These are phyloP conservation scores for Peromyscus polionotus DNA, from an alignment of 2,113 vertebrate species.

Conservation along the genomic window DNA sequence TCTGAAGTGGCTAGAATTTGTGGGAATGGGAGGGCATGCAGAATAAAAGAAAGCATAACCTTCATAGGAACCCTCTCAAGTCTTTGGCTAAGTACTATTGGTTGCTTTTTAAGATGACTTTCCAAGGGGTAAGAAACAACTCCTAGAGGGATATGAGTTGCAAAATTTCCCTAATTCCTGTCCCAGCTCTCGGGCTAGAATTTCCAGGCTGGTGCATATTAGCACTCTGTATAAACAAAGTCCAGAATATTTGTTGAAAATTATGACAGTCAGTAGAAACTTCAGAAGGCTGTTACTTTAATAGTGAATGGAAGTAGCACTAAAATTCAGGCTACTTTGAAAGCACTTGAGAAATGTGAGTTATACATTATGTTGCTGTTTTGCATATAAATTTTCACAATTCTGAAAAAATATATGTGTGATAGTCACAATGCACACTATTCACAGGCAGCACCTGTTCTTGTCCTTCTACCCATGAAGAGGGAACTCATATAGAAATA, in stretches of 20 bases:
- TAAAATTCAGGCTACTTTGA: slow-evolving; percentile 10
- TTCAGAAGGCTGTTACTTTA: neutral
- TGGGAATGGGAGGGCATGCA: neutral
- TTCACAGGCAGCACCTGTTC: neutral
- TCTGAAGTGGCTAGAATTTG: neutral
- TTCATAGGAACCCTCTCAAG: neutral
- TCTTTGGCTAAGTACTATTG: neutral
- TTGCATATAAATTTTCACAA: slow-evolving; percentile 7
- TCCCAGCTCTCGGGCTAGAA: neutral
- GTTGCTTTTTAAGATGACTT: neutral
- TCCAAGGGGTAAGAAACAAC: neutral
- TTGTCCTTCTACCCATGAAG: neutral
- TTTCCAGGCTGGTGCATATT: neutral
- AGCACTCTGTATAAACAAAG: neutral
- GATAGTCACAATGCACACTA: neutral
- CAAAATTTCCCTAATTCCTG: slow-evolving; percentile 1
- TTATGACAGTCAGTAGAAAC: neutral
- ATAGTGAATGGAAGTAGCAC: neutral
- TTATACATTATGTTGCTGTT: neutral
- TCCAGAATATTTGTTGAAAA: slow-evolving; percentile 39
- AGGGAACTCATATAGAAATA: neutral
- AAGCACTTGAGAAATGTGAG: neutral
- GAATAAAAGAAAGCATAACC: neutral
- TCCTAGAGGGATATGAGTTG: neutral
- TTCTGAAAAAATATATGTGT: neutral